Conservation (phyloP, 2,888 invertebrate species). For the Parasteatoda lunata region DNA sequence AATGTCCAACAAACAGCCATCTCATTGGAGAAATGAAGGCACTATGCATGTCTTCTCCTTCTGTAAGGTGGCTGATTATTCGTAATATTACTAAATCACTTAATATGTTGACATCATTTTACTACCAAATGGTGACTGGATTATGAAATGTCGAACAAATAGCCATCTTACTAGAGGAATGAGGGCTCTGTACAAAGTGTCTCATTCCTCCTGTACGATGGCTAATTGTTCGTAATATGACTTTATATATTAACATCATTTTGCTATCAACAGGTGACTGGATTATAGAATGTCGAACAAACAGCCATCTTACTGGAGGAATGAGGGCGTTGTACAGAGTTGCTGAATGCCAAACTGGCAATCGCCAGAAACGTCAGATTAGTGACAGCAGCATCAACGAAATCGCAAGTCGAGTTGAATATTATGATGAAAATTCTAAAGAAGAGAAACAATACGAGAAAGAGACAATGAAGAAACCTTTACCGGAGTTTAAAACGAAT, state of each 20-base stretch:
- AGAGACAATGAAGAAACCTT: conserved; percentile 7
- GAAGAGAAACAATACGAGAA: background rate
- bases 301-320: conserved; percentile 68
- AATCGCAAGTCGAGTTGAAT: conserved; percentile 49
- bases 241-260: background rate
- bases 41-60: too few species aligned
- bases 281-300: conserved; percentile 69
- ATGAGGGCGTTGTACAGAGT: conserved; percentile 68
- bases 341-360: conserved; percentile 34
- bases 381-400: conserved; percentile 26
- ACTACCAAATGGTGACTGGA: conserved; percentile 65
- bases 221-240: too few species aligned
- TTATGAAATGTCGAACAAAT: conserved; percentile 69
- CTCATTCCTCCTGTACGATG: background rate
- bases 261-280: conserved; percentile 61
- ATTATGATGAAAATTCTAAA: conserved; percentile 18
- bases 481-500: conserved; percentile 11
- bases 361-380: conserved; percentile 49
- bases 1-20: too few species aligned
- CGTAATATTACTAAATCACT: too few species aligned
- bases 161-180: conserved; percentile 68
- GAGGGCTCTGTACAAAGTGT: conserved; percentile 66
- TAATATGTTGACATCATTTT: too few species aligned
- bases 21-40: too few species aligned
- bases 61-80: too few species aligned